Percentiles rank a stretch among this genome's conserved stretches.
phyloP scores from a whole-genome alignment of 2,113 vertebrate species.

The Poeciliopsis turrubarensis region DNA sequence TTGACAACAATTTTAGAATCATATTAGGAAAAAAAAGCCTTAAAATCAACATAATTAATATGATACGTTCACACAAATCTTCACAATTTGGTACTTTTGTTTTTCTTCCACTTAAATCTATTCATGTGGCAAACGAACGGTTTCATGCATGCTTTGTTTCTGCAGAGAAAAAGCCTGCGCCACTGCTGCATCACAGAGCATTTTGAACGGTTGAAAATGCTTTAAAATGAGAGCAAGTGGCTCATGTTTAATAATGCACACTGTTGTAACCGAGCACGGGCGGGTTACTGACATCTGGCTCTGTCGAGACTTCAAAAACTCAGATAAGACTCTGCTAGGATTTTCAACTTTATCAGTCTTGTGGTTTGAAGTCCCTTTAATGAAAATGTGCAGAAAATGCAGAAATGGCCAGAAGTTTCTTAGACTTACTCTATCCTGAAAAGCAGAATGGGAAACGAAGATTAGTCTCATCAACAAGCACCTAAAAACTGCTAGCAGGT shows the following conservation, averaged over 20 bases:
- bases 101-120: background rate
- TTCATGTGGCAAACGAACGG: constrained; percentile 14
- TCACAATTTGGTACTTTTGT: background rate
- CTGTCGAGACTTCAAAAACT: background rate
- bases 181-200: constrained; percentile 23
- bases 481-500: too few species aligned
- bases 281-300: background rate
- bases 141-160: constrained; percentile 10
- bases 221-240: constrained; percentile 37
- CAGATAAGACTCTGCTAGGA: background rate
- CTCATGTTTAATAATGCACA: constrained; percentile 42
- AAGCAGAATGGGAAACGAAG: too few species aligned
- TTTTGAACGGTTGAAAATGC: constrained; percentile 39
- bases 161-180: constrained; percentile 17
- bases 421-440: background rate
- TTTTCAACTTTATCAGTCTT: background rate
- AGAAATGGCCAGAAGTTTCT: background rate
- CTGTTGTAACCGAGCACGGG: constrained; percentile 11
- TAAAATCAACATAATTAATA: background rate
- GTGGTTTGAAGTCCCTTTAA: background rate
- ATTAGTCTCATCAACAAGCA: too few species aligned
- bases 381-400: too few species aligned
- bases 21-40: background rate
- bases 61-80: background rate
- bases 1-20: constrained; percentile 11